Conservation (phyloP, 2,797 vertebrate species). For the Odontamblyopus lacepedii region DNA sequence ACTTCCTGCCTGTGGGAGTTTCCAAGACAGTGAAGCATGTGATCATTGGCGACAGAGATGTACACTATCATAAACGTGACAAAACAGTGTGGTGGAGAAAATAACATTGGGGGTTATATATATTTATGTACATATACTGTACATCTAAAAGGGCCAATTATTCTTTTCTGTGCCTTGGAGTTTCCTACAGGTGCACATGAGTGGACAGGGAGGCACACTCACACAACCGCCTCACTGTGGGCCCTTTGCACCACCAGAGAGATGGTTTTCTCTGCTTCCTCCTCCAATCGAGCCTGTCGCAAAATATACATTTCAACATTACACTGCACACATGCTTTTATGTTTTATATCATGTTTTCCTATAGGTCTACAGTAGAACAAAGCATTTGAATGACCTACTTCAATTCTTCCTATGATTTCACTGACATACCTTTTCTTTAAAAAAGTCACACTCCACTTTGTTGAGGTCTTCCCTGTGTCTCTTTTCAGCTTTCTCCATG, state of each 20-base stretch:
- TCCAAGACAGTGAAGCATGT: constrained; percentile 52
- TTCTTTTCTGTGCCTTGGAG: constrained; percentile 53
- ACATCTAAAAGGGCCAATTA: constrained; percentile 38
- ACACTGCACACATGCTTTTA: not conserved
- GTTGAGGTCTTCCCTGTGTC: constrained; percentile 77
- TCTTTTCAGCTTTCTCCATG: constrained; percentile 72
- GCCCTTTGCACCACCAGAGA: constrained; percentile 76
- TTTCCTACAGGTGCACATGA: constrained; percentile 56
- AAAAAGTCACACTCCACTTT: constrained; percentile 81
- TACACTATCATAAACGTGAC: constrained; percentile 60
- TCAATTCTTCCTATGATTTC: constrained; percentile 6
- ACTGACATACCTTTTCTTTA: constrained; percentile 77
- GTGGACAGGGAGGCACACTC: constrained; percentile 69
- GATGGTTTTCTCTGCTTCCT: constrained; percentile 83
- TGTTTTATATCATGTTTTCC: not conserved
- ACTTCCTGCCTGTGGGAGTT: constrained; percentile 37
- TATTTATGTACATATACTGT: constrained; percentile 47
- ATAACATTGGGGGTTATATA: constrained; percentile 63
- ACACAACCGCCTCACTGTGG: constrained; percentile 85
- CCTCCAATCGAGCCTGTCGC: constrained; percentile 80
- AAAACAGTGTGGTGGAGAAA: constrained; percentile 63
- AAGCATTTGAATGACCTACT: not conserved
- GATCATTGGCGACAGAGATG: constrained; percentile 69
- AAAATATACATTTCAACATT: constrained; percentile 30
- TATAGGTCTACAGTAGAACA: not conserved